Base-by-base conservation (phyloP, 1,140 invertebrate genomes). In the Dreissena rostriformis region DNA sequence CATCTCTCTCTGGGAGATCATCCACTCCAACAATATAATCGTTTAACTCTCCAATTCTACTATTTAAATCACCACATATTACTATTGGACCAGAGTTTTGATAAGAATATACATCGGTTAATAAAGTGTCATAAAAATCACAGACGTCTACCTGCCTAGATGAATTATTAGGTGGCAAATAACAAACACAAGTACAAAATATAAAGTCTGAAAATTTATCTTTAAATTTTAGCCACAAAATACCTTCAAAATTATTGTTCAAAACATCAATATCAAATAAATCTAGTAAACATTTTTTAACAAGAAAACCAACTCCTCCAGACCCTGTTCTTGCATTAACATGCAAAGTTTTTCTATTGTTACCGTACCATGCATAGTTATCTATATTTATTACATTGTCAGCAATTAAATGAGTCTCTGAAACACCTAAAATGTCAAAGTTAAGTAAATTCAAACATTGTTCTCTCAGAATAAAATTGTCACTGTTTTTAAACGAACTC, bases 11-110 rank as follows among this genome's bases (percentile, higher is more conserved):
- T 17, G 70, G 71, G 6, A 82, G 15, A 68, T 52, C 49, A 71
- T 86, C 84, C 14, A 86, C 61, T 14, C 84, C 79, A 28, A 19
- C 74, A 24, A 86, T 66, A 66, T 28, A 82, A 73, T 86, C 79
- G 15, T 52, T 8, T 6, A 65, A n/a, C 7, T 82, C 73, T 0
- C 71, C 63, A 66, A 72, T 57, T 15, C 77, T n/a, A 14, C 49
- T 71, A 49, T 85, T 85, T 61, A 66, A 85, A 24, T 85, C 84
- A 5, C 26, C 26, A 24, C 66, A 67, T 24, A 67, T 24, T 15
- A n/a, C 12, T 12, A 67, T 12, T 24, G 19, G 26, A 22, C 66
- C 66, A 67, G 12, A 11, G 24, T 67, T 67, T 22, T 22, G 66
- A 22, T 67, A 67, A 15, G 66, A 15, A n/a, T 14, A 67, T 12